Conservation (phyloP, 2,797 vertebrate species). For the Pseudochaenichthys georgianus region DNA sequence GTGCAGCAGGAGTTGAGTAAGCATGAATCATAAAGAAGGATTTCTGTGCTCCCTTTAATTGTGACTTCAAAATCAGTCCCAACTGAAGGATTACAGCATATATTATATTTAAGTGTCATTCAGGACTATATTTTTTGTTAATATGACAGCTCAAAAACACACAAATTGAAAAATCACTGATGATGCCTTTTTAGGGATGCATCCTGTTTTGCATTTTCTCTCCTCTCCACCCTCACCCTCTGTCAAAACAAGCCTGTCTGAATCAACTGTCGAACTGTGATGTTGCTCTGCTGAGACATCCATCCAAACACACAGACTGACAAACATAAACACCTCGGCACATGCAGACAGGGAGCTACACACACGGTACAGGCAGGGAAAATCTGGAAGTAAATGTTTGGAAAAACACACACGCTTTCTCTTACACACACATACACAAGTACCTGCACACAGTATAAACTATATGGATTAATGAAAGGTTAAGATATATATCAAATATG, state of each 20-base stretch:
- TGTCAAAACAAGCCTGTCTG: constrained; percentile 62
- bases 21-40: constrained; percentile 26
- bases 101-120: not conserved
- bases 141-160: constrained; percentile 18
- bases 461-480: not conserved
- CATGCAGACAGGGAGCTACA: constrained; percentile 15
- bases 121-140: not conserved
- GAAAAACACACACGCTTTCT: not conserved
- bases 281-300: constrained; percentile 65
- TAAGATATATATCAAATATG: not conserved
- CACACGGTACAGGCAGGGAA: constrained; percentile 17
- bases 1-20: constrained; percentile 50
- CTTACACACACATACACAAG: not conserved
- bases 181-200: constrained; percentile 37
- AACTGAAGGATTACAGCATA: constrained; percentile 21
- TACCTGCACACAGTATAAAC: not conserved
- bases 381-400: constrained; percentile 23
- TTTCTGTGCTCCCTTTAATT: constrained; percentile 40
- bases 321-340: constrained; percentile 47
- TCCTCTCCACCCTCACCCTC: constrained; percentile 19
- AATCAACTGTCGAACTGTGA: constrained; percentile 71
- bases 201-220: constrained; percentile 37
- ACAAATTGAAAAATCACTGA: constrained; percentile 18
- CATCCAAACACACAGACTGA: constrained; percentile 65
- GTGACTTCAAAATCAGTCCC: constrained; percentile 18